A percentile compares a stretch with the other conserved stretches of the same genome.
phyloP scores from a whole-genome alignment of 1,140 invertebrate genomes.

The Aricia agestis region DNA sequence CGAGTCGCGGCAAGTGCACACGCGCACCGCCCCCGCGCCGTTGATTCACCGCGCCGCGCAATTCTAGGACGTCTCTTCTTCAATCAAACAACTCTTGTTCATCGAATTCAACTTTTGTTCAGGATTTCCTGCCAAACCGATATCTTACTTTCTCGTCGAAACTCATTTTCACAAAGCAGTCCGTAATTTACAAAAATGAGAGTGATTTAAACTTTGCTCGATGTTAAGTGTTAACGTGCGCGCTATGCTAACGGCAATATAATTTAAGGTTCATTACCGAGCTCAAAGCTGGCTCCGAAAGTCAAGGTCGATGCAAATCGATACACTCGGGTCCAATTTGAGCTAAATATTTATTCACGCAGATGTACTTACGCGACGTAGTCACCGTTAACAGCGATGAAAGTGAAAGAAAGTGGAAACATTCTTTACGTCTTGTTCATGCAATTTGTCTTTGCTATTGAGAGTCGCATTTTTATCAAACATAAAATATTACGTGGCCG shows the following conservation, averaged over 20 bases:
- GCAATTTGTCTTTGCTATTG: conserved; percentile 6
- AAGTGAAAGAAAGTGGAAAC: conserved; percentile 67
- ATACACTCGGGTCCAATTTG: conserved; percentile 37
- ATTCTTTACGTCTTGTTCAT: conserved; percentile 45
- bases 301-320: conserved; percentile 64
- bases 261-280: conserved; percentile 40
- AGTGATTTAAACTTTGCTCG: conserved; percentile 10
- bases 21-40: conserved; percentile 50
- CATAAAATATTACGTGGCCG: neutral
- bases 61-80: conserved; percentile 58
- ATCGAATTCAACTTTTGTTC: conserved; percentile 20
- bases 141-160: neutral
- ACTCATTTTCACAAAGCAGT: neutral
- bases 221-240: conserved; percentile 30
- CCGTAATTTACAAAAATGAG: conserved; percentile 18
- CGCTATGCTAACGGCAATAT: conserved; percentile 57
- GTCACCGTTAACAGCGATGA: conserved; percentile 43
- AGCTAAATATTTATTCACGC: conserved; percentile 32
- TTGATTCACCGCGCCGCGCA: conserved; percentile 55
- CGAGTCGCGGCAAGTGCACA: conserved; percentile 69
- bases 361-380: conserved; percentile 49
- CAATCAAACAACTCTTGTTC: too few species aligned
- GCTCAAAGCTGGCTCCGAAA: neutral
- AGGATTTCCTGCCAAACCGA: conserved; percentile 16
- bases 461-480: neutral